A percentile compares a stretch with the other conserved stretches of the same genome.
Conservation (phyloP, 2,797 vertebrate genomes). For the Lacerta bilineata region DNA sequence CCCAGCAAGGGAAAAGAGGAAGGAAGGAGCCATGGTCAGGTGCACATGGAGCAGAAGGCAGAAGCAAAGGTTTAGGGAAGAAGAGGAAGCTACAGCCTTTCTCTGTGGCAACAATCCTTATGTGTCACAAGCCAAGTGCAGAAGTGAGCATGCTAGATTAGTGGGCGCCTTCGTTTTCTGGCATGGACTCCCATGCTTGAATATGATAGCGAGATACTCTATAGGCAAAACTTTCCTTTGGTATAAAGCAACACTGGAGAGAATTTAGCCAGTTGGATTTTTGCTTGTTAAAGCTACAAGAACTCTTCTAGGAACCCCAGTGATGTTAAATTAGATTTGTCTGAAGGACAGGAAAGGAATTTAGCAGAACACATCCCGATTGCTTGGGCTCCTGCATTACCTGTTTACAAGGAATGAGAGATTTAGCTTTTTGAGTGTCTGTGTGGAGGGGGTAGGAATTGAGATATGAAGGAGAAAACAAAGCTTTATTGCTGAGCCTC, state of each 20-base stretch:
- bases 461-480: not conserved
- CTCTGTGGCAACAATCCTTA: not conserved
- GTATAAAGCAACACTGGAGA: not conserved
- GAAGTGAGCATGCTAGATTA: not conserved
- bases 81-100: not conserved
- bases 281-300: not conserved
- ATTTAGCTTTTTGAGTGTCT: not conserved
- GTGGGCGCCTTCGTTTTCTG: not conserved
- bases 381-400: not conserved
- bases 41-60: not conserved
- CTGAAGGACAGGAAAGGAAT: not conserved
- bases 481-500: not conserved
- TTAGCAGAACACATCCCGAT: not conserved
- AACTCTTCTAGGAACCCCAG: not conserved
- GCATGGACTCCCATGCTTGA: not conserved
- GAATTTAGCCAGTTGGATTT: not conserved
- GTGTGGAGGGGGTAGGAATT: not conserved
- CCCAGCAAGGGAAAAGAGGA: not conserved
- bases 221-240: not conserved
- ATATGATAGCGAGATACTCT: not conserved
- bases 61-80: not conserved
- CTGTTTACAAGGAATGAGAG: not conserved
- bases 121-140: not conserved
- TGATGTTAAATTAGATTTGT: not conserved
- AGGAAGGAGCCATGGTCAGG: not conserved